Evolutionary conservation across 2,888 invertebrate genomes (phyloP), one percentile per base, ranked within the genome.

Genomic region (Campoplex nolae): DNA sequence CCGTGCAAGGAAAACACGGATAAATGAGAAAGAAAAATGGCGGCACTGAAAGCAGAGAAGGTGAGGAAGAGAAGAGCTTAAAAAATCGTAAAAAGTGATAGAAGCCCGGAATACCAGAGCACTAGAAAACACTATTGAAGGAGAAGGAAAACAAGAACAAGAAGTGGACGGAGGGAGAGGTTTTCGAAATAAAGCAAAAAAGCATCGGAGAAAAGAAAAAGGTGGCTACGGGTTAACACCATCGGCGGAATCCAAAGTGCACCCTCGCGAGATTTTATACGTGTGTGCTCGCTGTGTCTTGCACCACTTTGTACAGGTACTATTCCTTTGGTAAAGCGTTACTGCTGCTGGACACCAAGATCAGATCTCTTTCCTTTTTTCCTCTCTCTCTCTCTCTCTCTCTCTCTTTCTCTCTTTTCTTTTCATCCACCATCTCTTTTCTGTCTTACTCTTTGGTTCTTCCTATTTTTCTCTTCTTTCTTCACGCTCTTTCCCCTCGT

Each of bases 341-440:
- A 84, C 88, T 76, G 83, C 73, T 88, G 82, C 86, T 56, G 88
- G 88, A 89, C 89, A 88, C 88, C 86, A 83, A 84, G 88, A 89
- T 89, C 88, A 51, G 87, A 89, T 90, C 90, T 89, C 75, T 67
- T 45, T 80, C 45, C 70, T 73, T 74, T 68, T 45, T 45, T 11
- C 2, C 45, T 45, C 45, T 42, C 42, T 42, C 42, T 42, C 9
- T 42, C 42, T 42, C 38, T 38, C 38, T 38, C 38, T 38, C 42
- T 42, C 42, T 42, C 42, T 42, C 42, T 42, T 7, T 42, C 42
- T 42, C 54, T 70, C 23, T 67, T 42, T 38, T n/a, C 38, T 42
- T 16, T 18, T 18, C 67, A 35, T 38, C 18, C 38, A 38, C n/a
- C 38, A 42, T 67, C 62, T 13, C 62, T 62, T 28, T 62, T 62